phyloP scores from a whole-genome alignment of 2,888 invertebrate species.

The Acanthoscelides obtectus region DNA sequence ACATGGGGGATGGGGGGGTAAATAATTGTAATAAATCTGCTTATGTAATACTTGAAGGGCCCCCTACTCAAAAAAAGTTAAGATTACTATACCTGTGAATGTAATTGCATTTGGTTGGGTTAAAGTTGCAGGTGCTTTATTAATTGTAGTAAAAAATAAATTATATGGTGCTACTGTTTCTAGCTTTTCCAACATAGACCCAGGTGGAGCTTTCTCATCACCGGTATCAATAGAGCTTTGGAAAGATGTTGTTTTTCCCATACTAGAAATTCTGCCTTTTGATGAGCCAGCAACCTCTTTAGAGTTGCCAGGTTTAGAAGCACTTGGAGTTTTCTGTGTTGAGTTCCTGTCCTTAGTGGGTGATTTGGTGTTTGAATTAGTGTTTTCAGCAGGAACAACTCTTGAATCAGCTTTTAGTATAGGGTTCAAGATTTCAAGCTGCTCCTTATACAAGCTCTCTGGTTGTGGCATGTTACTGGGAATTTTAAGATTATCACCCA shows the following conservation, averaged over 20 bases:
- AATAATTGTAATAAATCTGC: too few species aligned
- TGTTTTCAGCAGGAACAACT: not conserved
- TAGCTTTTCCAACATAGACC: constrained; percentile 63
- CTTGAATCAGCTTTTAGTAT: constrained; percentile 1
- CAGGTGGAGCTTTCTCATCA: constrained; percentile 26
- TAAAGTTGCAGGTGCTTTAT: constrained; percentile 59
- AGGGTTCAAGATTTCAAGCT: constrained; percentile 53
- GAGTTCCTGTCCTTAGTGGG: not conserved
- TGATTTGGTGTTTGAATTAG: constrained; percentile 1
- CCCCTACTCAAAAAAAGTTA: too few species aligned
- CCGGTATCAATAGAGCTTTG: constrained; percentile 6
- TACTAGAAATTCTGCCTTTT: constrained; percentile 36
- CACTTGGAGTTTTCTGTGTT: too few species aligned
- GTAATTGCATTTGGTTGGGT: constrained; percentile 63
- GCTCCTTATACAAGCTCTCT: constrained; percentile 55
- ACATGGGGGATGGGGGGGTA: too few species aligned
- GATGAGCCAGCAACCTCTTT: not conserved
- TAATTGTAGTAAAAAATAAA: constrained; percentile 70
- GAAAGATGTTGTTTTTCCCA: constrained; percentile 52
- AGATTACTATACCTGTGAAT: constrained; percentile 54
- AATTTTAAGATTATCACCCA: constrained; percentile 48
- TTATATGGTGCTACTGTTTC: constrained; percentile 66
- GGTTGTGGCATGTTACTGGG: constrained; percentile 53
- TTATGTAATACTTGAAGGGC: too few species aligned
- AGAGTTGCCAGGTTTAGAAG: not conserved